Evolutionary conservation across 2,797 vertebrate genomes (phyloP).

Genomic region (Scleropages formosus): DNA sequence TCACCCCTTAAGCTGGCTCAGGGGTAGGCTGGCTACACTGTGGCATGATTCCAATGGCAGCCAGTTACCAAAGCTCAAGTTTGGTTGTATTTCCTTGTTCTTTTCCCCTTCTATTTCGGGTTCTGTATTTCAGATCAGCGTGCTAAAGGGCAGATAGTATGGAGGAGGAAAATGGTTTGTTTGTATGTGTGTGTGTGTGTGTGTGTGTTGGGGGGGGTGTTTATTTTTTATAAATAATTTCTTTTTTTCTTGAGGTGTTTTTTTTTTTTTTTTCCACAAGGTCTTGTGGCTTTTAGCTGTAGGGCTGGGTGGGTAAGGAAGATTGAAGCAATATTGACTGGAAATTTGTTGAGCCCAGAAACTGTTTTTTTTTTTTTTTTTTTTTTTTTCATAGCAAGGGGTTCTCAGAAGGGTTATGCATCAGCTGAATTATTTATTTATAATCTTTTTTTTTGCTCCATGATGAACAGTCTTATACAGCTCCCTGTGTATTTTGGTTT

Average conservation of each 20-base stretch:
- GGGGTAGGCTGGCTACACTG: not conserved
- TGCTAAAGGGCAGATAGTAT: not conserved
- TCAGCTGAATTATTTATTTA: not conserved
- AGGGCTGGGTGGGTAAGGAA: not conserved
- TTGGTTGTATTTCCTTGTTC: not conserved
- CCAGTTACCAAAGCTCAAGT: not conserved
- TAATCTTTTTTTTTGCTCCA: not conserved
- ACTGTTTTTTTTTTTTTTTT: too few relatives aligned
- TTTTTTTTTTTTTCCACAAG: not conserved
- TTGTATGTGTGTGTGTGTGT: not conserved
- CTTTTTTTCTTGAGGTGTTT: not conserved
- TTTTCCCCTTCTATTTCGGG: not conserved
- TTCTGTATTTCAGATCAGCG: not conserved
- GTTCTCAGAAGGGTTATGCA: not conserved
- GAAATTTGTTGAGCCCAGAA: slow-evolving; percentile 7
- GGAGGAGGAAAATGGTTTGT: not conserved
- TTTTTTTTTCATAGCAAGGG: not conserved
- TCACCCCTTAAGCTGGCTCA: slow-evolving; percentile 4
- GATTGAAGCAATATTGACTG: slow-evolving; percentile 9
- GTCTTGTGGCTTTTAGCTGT: not conserved
- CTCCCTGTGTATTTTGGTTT: not conserved
- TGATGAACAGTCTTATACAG: not conserved
- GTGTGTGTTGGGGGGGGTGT: not conserved
- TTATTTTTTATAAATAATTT: not conserved
- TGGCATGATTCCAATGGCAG: not conserved